Evolutionary conservation across 2,888 invertebrate species (phyloP).

Genomic region (Troides aeacus): DNA sequence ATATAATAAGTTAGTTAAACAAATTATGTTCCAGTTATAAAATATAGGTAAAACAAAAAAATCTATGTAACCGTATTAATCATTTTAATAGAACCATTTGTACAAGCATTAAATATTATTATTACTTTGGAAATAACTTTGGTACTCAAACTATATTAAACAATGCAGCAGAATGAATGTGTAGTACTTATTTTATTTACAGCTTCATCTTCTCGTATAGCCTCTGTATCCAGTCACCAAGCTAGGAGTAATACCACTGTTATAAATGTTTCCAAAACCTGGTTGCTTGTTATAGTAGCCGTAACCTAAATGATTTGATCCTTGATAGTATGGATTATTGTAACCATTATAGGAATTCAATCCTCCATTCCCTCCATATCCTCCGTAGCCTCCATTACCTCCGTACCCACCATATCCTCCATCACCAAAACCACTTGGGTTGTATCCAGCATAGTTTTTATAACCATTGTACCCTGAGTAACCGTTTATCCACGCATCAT

Average conservation of each 20-base stretch:
- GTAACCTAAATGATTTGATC: constrained; percentile 79
- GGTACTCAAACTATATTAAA: constrained; percentile 23
- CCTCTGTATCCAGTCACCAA: constrained; percentile 76
- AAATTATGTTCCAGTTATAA: neutral
- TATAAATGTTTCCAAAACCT: constrained; percentile 66
- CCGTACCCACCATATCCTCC: constrained; percentile 29
- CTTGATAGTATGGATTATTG: constrained; percentile 76
- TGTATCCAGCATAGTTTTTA: constrained; percentile 28
- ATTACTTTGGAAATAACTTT: constrained; percentile 31
- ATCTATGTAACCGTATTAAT: neutral
- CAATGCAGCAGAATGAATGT: neutral
- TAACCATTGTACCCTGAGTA: constrained; percentile 28
- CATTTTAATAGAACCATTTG: neutral
- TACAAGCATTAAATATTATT: neutral
- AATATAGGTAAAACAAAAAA: neutral
- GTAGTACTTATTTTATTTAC: neutral
- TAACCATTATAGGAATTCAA: constrained; percentile 80
- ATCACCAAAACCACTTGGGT: constrained; percentile 3
- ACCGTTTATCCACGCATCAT: neutral
- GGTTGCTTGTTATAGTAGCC: constrained; percentile 74
- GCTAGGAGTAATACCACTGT: constrained; percentile 67
- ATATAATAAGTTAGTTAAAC: too few species aligned
- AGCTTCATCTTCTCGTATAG: constrained; percentile 48
- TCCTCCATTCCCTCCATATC: constrained; percentile 81
- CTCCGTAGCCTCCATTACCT: constrained; percentile 77